Conservation (phyloP, 1,140 invertebrate genomes). For the Leptopilina boulardi region DNA sequence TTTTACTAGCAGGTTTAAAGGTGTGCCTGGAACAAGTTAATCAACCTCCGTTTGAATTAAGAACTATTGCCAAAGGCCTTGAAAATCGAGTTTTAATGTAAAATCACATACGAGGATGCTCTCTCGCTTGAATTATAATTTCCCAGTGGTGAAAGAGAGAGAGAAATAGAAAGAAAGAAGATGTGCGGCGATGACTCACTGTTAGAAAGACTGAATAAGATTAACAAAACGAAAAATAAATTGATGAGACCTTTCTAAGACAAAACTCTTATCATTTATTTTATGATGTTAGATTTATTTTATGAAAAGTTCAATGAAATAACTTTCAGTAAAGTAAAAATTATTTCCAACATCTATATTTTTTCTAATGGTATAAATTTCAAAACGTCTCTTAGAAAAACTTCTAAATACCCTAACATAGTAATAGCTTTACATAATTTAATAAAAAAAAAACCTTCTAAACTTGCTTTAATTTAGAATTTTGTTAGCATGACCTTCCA, state of each 20-base stretch:
- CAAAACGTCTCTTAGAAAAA: no score
- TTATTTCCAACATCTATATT: no score
- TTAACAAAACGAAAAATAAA: background rate
- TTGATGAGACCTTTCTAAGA: background rate
- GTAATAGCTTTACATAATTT: no score
- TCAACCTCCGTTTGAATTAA: slow-evolving; percentile 20
- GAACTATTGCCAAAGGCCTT: slow-evolving; percentile 25
- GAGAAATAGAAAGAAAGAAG: no score
- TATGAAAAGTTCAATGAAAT: no score
- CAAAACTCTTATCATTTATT: background rate
- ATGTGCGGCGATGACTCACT: background rate
- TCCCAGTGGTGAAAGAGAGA: background rate
- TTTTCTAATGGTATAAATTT: no score
- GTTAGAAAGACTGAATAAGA: background rate
- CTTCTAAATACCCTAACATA: no score
- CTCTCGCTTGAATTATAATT: slow-evolving; percentile 1
- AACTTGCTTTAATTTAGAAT: background rate
- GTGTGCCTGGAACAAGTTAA: slow-evolving; percentile 24
- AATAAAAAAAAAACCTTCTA: no score
- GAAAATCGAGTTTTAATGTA: slow-evolving; percentile 24
- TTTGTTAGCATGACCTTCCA: background rate
- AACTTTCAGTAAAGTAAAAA: no score
- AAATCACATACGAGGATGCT: slow-evolving; percentile 15
- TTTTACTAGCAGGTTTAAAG: slow-evolving; percentile 19
- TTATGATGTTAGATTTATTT: background rate